Evolutionary conservation across 1,140 invertebrate species (phyloP), one percentile per base, ranked within the genome.

Genomic region (Phenacoccus solenopsis): DNA sequence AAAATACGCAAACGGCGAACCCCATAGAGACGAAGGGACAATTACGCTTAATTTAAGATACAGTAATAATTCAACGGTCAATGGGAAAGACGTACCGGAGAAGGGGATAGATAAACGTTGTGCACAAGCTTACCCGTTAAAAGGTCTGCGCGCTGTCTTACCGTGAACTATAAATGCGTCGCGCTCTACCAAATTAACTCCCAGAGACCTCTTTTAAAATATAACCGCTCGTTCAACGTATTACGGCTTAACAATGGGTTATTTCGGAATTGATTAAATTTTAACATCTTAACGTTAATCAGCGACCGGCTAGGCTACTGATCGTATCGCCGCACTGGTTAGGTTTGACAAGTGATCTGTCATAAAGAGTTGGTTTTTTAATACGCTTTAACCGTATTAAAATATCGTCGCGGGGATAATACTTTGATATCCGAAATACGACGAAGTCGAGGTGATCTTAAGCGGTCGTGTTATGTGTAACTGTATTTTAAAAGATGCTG

Each of bases 41-140:
- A 49, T 49, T 49, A 49, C 38, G 38, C 12, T 49, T 49, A 49
- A 49, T 49, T 49, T 49, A 49, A 49, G 38, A 49, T 49, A 49
- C 38, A 49, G 38, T 49, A 49, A 49, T 49, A 49, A 49, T 49
- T 49, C 38, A 49, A 49, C 38, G 38, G 38, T 49, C 38, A 49
- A 49, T 16, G 38, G 5, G 20, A 16, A 49, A 49, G 38, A 49
- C 16, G 16, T 10, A 16, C 38, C 38, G 4, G 16, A 49, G n/a
- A 49, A 49, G 38, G 38, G 5, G 38, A 49, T n/a, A 49, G 38
- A 49, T 49, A 16, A 49, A 49, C 38, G 38, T 32, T 7, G 30
- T 13, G 38, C 12, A n/a, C 5, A 49, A 13, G 30, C 20, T 49
- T 49, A 49, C 12, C 38, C 38, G 38, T 49, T 32, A 32, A 49